Conservation (phyloP, 2,797 vertebrate species). For the Myotis myotis region DNA sequence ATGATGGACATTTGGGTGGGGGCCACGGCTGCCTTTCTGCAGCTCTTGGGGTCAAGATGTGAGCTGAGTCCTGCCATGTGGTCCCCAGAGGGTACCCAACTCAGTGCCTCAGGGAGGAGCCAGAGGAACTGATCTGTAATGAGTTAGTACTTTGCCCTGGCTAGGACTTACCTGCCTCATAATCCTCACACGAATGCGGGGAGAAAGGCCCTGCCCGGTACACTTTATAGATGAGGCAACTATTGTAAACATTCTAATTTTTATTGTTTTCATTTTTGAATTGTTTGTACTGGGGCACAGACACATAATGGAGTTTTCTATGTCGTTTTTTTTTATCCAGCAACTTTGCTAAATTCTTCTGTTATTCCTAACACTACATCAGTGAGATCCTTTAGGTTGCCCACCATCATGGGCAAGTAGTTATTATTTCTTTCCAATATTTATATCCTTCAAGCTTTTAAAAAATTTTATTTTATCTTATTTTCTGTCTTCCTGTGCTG, state of each 20-base stretch:
- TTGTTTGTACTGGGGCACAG: background rate
- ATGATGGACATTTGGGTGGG: background rate
- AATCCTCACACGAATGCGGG: accelerated
- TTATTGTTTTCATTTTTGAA: background rate
- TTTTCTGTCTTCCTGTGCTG: background rate
- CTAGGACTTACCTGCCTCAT: accelerated
- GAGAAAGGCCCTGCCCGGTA: accelerated
- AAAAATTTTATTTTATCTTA: background rate
- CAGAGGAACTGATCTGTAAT: background rate
- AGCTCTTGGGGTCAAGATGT: background rate
- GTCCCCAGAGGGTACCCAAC: background rate
- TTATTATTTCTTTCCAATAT: background rate
- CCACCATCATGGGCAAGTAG: background rate
- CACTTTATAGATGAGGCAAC: background rate
- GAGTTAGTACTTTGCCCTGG: too few species aligned
- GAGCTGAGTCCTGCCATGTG: background rate
- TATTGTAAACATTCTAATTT: accelerated
- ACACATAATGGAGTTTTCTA: background rate
- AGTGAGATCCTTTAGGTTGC: background rate
- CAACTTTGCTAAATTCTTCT: background rate
- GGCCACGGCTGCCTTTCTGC: background rate
- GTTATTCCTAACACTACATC: background rate
- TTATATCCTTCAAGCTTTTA: background rate
- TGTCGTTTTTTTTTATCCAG: background rate
- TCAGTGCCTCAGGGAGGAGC: background rate